These are phyloP conservation scores for Cynopterus brachyotis DNA, from an alignment of 2,113 vertebrate genomes.

Conservation along the genomic window DNA sequence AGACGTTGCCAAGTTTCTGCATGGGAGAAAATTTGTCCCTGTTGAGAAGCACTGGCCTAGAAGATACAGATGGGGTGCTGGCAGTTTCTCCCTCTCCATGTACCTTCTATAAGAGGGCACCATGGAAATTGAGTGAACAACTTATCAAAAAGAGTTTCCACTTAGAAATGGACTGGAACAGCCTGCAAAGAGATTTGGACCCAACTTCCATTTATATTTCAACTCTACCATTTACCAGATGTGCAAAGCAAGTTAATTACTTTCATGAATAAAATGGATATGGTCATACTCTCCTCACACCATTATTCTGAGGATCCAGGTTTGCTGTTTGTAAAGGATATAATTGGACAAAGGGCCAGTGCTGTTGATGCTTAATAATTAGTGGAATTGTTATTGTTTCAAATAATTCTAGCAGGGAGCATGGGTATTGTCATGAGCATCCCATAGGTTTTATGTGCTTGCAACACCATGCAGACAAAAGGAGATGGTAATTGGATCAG, in stretches of 20 bases:
- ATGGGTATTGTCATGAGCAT: background rate
- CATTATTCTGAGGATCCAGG: background rate
- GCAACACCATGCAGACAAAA: background rate
- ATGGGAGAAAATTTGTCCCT: background rate
- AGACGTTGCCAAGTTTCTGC: background rate
- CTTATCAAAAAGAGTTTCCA: background rate
- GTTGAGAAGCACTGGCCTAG: background rate
- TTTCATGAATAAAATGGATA: constrained; percentile 1
- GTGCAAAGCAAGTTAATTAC: background rate
- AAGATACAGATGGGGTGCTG: background rate
- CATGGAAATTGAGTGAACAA: background rate
- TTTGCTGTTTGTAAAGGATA: background rate
- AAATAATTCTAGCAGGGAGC: background rate
- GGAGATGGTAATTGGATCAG: background rate
- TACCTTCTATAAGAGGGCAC: background rate
- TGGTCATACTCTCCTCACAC: background rate
- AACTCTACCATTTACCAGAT: background rate
- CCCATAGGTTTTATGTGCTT: background rate
- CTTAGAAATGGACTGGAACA: background rate
- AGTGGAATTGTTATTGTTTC: background rate
- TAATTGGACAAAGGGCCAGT: background rate
- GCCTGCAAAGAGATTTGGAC: background rate
- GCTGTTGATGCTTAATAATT: background rate
- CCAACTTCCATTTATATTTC: background rate
- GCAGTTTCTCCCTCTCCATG: background rate